These are phyloP conservation scores for Lordiphosa stackelbergi DNA, from an alignment of 1,140 invertebrate species.

Conservation along the genomic window DNA sequence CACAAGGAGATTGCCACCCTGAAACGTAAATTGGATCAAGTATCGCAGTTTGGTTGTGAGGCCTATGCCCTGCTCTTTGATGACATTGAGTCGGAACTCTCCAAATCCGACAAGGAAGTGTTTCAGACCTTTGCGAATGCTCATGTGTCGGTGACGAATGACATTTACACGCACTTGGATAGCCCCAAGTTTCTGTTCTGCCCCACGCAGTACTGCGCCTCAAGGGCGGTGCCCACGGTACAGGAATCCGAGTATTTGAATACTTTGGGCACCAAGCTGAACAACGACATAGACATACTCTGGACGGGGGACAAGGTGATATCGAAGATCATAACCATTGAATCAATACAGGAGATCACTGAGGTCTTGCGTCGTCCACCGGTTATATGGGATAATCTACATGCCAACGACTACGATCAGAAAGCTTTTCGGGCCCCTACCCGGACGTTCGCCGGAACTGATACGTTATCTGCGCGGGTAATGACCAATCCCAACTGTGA, in stretches of 20 bases:
- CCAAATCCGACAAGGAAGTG: conserved; percentile 96
- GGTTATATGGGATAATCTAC: conserved; percentile 99
- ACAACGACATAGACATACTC: conserved; percentile 93
- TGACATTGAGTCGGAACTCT: conserved; percentile 98
- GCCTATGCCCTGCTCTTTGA: conserved; percentile 98
- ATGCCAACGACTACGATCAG: conserved; percentile 99
- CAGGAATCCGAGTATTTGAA: conserved; percentile 95
- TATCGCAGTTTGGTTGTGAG: conserved; percentile 93
- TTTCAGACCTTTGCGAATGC: conserved; percentile 99
- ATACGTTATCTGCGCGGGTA: conserved; percentile 95
- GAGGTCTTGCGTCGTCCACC: conserved; percentile 92
- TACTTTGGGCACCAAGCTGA: conserved; percentile 94
- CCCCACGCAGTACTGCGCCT: conserved; percentile 98
- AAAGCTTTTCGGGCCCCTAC: conserved; percentile 98
- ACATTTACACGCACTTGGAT: conserved; percentile 94
- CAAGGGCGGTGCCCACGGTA: conserved; percentile 92
- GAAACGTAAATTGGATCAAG: conserved; percentile 97
- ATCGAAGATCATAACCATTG: conserved; percentile 91
- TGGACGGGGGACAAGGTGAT: conserved; percentile 99
- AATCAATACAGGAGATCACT: conserved; percentile 95
- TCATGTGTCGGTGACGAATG: conserved; percentile 96
- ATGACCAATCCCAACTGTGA: conserved; percentile 99
- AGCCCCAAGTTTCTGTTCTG: conserved; percentile 96
- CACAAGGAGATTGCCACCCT: conserved; percentile 92
- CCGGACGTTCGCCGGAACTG: conserved; percentile 92